These are phyloP conservation scores for Pristionchus entomophagus DNA, from an alignment of 2,888 invertebrate genomes.

Conservation along the genomic window DNA sequence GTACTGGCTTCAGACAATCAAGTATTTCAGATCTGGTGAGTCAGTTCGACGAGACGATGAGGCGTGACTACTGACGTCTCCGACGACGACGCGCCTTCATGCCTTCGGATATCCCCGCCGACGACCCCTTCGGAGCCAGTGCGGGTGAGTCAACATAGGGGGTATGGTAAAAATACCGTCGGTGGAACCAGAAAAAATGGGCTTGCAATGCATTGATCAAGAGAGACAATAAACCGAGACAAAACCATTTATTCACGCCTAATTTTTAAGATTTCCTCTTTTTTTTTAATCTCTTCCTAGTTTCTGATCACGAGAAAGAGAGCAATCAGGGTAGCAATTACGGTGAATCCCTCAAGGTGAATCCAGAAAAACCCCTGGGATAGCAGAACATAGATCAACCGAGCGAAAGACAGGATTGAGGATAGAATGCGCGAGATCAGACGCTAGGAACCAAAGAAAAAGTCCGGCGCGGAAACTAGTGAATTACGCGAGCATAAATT, in stretches of 20 bases:
- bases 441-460: no score
- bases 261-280: no score
- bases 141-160: not conserved
- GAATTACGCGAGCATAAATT: not conserved
- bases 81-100: conserved; percentile 52
- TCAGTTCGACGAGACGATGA: conserved; percentile 53
- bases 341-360: not conserved
- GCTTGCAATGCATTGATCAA: no score
- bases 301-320: not conserved
- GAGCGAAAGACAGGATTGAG: no score
- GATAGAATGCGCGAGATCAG: no score
- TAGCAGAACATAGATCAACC: no score
- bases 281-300: no score
- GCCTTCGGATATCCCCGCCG: conserved; percentile 50
- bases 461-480: not conserved
- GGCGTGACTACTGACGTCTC: conserved; percentile 51
- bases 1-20: no score
- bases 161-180: no score
- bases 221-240: no score
- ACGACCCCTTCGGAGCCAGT: conserved; percentile 52
- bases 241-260: no score
- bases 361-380: not conserved
- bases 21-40: conserved; percentile 36
- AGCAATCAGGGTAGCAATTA: not conserved
- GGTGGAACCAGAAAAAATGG: no score